These are phyloP conservation scores for Malurus melanocephalus DNA, from an alignment of 2,113 vertebrate genomes.

Conservation along the genomic window DNA sequence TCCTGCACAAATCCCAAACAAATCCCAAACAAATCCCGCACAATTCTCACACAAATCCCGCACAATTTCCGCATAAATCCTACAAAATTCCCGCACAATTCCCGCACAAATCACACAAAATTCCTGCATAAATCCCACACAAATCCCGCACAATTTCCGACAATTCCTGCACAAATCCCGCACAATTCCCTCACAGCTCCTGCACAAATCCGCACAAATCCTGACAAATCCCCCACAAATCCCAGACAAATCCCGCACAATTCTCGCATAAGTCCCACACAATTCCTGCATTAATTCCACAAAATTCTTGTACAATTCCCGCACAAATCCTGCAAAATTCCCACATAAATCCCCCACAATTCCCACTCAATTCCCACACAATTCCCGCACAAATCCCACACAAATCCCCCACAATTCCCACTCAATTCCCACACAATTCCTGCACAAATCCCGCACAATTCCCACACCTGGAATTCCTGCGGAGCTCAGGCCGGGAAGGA, in stretches of 20 bases:
- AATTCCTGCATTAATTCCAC: neutral
- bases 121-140: too few relatives aligned
- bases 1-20: neutral
- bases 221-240: too few relatives aligned
- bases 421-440: neutral
- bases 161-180: neutral
- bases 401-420: neutral
- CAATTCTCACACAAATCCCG: neutral
- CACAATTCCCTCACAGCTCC: too few relatives aligned
- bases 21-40: neutral
- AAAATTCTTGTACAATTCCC: too few relatives aligned
- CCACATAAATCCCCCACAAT: neutral
- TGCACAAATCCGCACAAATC: neutral
- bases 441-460: neutral
- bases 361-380: too few relatives aligned
- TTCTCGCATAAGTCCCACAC: neutral
- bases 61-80: neutral
- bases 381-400: neutral
- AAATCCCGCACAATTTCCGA: too few relatives aligned
- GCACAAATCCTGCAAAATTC: neutral
- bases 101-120: neutral
- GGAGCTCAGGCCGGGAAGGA: accelerated
- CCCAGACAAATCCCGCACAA: neutral
- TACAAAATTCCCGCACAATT: neutral
- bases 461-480: neutral